Evolutionary conservation across 2,888 invertebrate genomes (phyloP).

Genomic region (Mantis religiosa): DNA sequence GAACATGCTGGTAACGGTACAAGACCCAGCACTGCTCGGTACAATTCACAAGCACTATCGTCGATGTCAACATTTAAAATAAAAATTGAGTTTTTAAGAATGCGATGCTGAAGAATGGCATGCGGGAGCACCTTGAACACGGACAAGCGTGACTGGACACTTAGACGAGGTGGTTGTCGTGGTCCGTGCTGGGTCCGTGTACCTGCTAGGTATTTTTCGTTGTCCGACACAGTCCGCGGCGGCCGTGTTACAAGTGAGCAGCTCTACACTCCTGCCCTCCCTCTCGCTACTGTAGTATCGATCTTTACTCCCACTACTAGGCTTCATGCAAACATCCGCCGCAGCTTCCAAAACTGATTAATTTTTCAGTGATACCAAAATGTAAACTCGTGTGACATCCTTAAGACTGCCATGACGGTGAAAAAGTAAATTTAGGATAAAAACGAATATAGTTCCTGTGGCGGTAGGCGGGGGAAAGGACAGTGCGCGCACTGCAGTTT

Average conservation of each 20-base stretch:
- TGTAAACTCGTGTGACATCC: neutral
- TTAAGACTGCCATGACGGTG: neutral
- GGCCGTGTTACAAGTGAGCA: neutral
- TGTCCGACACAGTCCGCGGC: neutral
- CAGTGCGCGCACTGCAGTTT: neutral
- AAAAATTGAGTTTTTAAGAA: neutral
- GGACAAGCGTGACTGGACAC: neutral
- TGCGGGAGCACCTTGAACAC: neutral
- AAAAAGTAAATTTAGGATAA: neutral
- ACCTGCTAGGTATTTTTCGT: neutral
- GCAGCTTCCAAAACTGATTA: neutral
- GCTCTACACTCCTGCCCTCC: neutral
- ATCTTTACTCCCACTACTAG: neutral
- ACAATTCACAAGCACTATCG: neutral
- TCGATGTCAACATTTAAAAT: neutral
- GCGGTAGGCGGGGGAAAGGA: neutral
- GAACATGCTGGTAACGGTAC: neutral
- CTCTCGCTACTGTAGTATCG: neutral
- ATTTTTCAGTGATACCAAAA: neutral
- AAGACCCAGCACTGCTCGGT: neutral
- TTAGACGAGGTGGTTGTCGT: neutral
- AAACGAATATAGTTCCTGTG: neutral
- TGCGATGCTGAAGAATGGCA: neutral
- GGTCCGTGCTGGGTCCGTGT: neutral
- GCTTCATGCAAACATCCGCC: neutral